These are phyloP conservation scores for Diploptera punctata DNA, from an alignment of 2,888 invertebrate genomes.

Conservation along the genomic window DNA sequence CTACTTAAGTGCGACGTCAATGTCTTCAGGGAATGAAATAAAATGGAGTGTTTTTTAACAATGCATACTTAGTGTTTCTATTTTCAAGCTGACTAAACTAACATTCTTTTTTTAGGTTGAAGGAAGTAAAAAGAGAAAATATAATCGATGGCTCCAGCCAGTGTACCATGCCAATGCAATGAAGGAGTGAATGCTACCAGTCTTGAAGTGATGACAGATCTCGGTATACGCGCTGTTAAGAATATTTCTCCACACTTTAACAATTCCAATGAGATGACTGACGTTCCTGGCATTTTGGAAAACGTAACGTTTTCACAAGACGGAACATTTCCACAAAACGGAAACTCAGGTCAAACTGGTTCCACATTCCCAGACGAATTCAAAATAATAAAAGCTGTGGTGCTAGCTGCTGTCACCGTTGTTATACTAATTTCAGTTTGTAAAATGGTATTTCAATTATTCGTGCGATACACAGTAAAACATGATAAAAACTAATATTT, in stretches of 20 bases:
- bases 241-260: background rate
- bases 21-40: too few relatives aligned
- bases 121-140: too few relatives aligned
- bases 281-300: too few relatives aligned
- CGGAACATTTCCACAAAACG: background rate
- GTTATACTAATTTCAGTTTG: constrained; percentile 52
- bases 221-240: background rate
- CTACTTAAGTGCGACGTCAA: too few relatives aligned
- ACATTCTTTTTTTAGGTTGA: too few relatives aligned
- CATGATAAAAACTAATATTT: constrained; percentile 35
- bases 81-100: too few relatives aligned
- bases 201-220: background rate
- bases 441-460: constrained; percentile 52
- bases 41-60: too few relatives aligned
- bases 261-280: background rate
- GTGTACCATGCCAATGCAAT: background rate
- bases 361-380: constrained; percentile 46
- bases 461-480: constrained; percentile 48
- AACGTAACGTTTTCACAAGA: too few relatives aligned
- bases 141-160: background rate
- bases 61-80: too few relatives aligned
- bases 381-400: constrained; percentile 52
- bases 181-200: background rate
- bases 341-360: background rate
- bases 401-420: constrained; percentile 50